These are phyloP conservation scores for Drosophila willistoni DNA, from an alignment of 1,140 invertebrate species.

Conservation along the genomic window DNA sequence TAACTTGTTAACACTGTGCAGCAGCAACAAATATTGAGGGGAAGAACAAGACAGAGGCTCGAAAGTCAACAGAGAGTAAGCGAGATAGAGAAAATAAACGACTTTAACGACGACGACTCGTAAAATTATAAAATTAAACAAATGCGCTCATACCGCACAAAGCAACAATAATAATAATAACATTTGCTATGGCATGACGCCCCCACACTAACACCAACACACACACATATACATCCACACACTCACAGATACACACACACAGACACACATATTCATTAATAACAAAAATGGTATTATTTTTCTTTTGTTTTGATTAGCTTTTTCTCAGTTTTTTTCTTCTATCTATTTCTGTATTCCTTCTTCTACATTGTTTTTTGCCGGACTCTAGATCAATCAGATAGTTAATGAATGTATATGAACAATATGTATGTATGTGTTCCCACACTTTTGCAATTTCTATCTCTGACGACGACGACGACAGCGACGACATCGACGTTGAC, in stretches of 20 bases:
- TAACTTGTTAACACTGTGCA: neutral
- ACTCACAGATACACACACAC: no score
- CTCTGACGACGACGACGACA: neutral
- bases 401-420: neutral
- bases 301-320: neutral
- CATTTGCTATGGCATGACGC: constrained; percentile 3
- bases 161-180: constrained; percentile 15
- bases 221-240: no score
- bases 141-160: constrained; percentile 26
- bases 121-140: constrained; percentile 41
- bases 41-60: neutral
- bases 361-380: neutral
- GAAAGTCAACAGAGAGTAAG: neutral
- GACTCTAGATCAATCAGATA: constrained; percentile 29
- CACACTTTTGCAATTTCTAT: constrained; percentile 27
- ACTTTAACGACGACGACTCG: constrained; percentile 4
- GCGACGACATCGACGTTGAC: constrained; percentile 29
- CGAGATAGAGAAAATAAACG: neutral
- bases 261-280: constrained; percentile 3
- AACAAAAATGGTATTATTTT: constrained; percentile 15
- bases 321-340: neutral
- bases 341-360: neutral
- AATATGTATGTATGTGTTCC: no score
- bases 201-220: neutral
- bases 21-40: no score